Conservation (phyloP, 2,113 vertebrate genomes). For the Phainopepla nitens region DNA sequence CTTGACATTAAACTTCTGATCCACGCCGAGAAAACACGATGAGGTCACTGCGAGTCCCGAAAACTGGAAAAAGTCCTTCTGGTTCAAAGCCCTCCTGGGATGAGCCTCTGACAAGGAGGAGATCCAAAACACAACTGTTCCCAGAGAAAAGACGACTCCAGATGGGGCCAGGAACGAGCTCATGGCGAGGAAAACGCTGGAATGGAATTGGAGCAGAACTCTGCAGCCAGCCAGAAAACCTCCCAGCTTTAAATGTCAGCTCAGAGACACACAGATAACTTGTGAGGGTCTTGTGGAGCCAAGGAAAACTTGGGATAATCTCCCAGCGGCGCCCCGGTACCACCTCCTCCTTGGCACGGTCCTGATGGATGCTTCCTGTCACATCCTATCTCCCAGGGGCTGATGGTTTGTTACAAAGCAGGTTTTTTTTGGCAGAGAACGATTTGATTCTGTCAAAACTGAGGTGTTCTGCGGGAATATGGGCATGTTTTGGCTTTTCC, state of each 20-base stretch:
- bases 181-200: background rate
- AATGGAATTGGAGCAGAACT: background rate
- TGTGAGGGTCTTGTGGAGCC: background rate
- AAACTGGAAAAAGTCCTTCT: background rate
- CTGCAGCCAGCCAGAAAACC: background rate
- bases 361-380: background rate
- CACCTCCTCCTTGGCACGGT: background rate
- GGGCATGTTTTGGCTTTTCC: background rate
- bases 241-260: background rate
- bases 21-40: background rate
- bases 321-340: background rate
- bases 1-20: background rate
- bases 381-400: background rate
- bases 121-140: background rate
- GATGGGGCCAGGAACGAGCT: background rate
- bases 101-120: background rate
- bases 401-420: background rate
- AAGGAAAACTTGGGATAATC: background rate
- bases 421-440: background rate
- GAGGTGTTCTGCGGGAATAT: background rate
- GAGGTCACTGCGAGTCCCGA: background rate
- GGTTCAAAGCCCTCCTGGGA: background rate
- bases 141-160: background rate
- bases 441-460: fast-evolving
- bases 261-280: background rate